Conservation (phyloP, 2,797 vertebrate species). For the Decapterus maruadsi region DNA sequence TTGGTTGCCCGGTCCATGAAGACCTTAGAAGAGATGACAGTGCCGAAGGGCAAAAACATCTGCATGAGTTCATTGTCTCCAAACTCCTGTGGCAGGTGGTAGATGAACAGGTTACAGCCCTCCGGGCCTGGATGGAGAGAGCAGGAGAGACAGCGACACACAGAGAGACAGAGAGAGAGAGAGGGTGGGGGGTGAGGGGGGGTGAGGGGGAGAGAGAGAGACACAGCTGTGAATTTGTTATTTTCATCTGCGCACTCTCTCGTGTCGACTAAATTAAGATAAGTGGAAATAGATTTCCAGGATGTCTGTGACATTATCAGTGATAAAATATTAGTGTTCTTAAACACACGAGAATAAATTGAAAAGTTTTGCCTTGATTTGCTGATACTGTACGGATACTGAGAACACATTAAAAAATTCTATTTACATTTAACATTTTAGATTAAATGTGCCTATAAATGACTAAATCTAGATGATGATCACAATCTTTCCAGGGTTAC, state of each 20-base stretch:
- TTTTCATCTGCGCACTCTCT: conserved; percentile 39
- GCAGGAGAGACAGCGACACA: conserved; percentile 13
- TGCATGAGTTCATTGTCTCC: conserved; percentile 99
- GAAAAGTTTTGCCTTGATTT: conserved; percentile 40
- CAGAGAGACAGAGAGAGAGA: conserved; percentile 14
- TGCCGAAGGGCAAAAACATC: conserved; percentile 99
- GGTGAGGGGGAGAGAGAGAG: conserved; percentile 3
- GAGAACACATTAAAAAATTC: conserved; percentile 12
- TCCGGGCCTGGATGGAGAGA: conserved; percentile 91
- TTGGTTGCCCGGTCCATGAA: conserved; percentile 99
- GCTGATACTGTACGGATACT: conserved; percentile 29
- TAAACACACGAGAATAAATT: conserved; percentile 41
- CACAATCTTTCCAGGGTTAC: not conserved
- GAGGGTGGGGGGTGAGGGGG: not conserved
- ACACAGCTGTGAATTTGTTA: conserved; percentile 35
- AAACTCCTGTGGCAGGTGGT: conserved; percentile 99
- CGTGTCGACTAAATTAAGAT: conserved; percentile 45
- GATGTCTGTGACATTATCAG: conserved; percentile 39
- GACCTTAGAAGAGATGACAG: conserved; percentile 99
- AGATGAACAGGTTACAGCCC: conserved; percentile 99
- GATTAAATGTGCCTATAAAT: conserved; percentile 42
- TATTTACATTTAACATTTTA: conserved; percentile 36
- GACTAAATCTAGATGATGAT: conserved; percentile 17
- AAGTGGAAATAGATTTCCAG: conserved; percentile 50
- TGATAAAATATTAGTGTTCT: conserved; percentile 26